Base-by-base conservation (phyloP, 2,888 invertebrate species). In the Ectemnius cavifrons region DNA sequence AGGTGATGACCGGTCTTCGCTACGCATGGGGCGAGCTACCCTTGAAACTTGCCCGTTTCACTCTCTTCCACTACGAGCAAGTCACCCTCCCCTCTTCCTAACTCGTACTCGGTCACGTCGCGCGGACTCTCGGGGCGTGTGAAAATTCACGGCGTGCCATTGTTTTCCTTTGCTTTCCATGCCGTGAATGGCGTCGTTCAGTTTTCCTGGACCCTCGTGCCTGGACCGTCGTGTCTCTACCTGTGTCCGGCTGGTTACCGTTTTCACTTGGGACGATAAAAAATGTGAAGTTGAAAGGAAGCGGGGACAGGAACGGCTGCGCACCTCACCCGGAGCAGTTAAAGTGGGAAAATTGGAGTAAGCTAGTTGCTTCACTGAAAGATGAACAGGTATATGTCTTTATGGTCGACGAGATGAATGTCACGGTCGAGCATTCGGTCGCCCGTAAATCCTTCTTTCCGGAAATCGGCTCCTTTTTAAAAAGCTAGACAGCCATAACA, bases 1-100 rank as follows among this genome's bases (percentile, higher is more conserved):
- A 89, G 87, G 88, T 88, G 89, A 89, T 89, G 89, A 89, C 88
- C 89, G 83, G 84, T 81, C 80, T 73, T 75, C 66, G 74, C 52
- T 52, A 72, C 78, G 72, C 73, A 75, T 80, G 83, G 85, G 84
- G 78, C 80, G n/a, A 11, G 16, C 78, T 82, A 80, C 83, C 81
- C 81, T 81, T 71, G 61, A 71, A 75, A 71, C 59, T 11, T 37
- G 8, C 5, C 37, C 2, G 8, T 37, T 11, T 52, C 52, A 16
- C 16, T 52, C 52, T 52, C n/a, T 52, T 16, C 52, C 52, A 11
- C 52, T 52, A 37, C 37, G 6, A 11, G 8, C 52, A 16, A 11
- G 8, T 49, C 59, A 62, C 68, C 67, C 37, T 57, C 52, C 14
- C 63, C 58, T 37, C 58, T 45, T 52, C 2, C 23, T 23, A 23